Evolutionary conservation across 1,140 invertebrate genomes (phyloP), one percentile per base, ranked within the genome.

Genomic region (Parapsyche elsis): DNA sequence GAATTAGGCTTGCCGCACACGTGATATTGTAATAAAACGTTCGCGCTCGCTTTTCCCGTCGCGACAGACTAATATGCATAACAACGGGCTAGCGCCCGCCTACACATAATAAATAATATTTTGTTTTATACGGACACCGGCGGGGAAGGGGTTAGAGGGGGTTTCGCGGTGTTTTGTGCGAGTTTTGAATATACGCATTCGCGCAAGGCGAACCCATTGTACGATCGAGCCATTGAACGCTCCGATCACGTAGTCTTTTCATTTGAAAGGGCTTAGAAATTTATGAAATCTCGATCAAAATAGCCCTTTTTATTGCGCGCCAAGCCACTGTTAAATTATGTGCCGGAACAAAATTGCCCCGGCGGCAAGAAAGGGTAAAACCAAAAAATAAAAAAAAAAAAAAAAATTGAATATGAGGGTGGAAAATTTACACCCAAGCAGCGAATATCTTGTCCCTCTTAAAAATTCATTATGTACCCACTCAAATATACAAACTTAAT

Each of bases 211-310:
- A n/a, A n/a, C n/a, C n/a, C 59, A 61, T 19, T 61, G 59, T 61
- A 1, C 38, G 71, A 74, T 46, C 71, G 38, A 1, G 14, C 38
- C 44, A 53, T 57, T 75, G 45, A 57, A 21, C 45, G 12, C 24
- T 57, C 73, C 73, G 49, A 75, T 75, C 73, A 75, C 73, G 73
- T 75, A 75, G 73, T 46, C 73, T 75, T 75, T 75, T 75, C 73
- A 75, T 75, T 75, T 75, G 73, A 75, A 75, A 75, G 26, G 73
- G 73, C 73, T 75, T 75, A 75, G 73, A 75, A 75, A 75, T 75
- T 75, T 75, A 75, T 75, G 73, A 49, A 73, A 46, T 73, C 45
- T 49, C 71, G 38, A 73, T 73, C 71, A 73, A 75, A 75, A 75
- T 75, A 75, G 49, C 73, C 73, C 24, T 75, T 75, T 74, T 75